These are phyloP conservation scores for Bursaphelenchus okinawaensis DNA, from an alignment of 2,888 invertebrate species.

Conservation along the genomic window DNA sequence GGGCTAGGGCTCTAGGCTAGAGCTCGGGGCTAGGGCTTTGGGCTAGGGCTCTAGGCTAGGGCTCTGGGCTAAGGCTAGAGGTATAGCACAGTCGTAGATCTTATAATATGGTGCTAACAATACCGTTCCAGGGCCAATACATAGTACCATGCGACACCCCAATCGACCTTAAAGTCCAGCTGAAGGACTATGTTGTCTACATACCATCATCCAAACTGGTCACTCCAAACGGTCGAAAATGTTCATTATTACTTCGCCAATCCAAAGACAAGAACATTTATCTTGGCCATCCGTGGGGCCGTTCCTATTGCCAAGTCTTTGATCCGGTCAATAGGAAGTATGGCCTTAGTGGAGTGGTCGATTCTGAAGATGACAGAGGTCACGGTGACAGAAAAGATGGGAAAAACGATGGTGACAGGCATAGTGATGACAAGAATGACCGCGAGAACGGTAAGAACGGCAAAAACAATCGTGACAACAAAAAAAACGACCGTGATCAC, in stretches of 20 bases:
- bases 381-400: neutral
- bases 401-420: neutral
- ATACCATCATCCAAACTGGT: neutral
- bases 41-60: no score
- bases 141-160: neutral
- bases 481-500: no score
- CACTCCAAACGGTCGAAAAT: neutral
- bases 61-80: no score
- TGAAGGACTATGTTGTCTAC: neutral
- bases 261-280: neutral
- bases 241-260: neutral
- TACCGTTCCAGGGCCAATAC: neutral
- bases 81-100: no score
- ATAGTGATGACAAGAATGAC: neutral
- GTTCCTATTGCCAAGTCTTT: neutral
- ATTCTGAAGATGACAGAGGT: no score
- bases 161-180: neutral
- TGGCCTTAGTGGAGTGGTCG: neutral
- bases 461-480: neutral
- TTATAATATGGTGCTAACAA: no score
- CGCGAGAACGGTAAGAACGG: neutral
- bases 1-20: no score
- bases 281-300: neutral
- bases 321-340: neutral
- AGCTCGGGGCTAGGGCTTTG: no score